A percentile compares a stretch with the other conserved stretches of the same genome.
phyloP scores from a whole-genome alignment of 2,888 invertebrate genomes.

The Pyrocoelia pectoralis region DNA sequence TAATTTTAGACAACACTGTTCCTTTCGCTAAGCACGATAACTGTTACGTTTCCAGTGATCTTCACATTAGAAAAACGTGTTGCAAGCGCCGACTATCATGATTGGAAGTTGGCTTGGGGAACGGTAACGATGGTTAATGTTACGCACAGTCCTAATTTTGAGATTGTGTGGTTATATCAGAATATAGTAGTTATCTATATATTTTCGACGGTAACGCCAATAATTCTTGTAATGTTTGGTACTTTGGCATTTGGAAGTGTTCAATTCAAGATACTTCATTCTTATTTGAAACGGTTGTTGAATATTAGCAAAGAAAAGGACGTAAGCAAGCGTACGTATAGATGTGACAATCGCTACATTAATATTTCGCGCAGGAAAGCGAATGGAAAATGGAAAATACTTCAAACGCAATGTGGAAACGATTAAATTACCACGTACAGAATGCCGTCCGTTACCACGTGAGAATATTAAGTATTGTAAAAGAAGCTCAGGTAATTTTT shows the following conservation, averaged over 20 bases:
- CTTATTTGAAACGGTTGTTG: not conserved
- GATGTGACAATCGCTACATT: not conserved
- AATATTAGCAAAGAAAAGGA: not conserved
- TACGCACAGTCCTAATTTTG: not conserved
- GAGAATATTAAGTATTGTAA: constrained; percentile 23
- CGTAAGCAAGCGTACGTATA: no score
- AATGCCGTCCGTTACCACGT: constrained; percentile 28
- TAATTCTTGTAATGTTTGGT: not conserved
- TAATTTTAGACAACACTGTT: not conserved
- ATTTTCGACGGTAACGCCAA: not conserved
- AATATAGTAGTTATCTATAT: not conserved
- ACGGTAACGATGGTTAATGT: not conserved
- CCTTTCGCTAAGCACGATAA: no score
- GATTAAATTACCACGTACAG: no score
- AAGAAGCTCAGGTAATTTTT: constrained; percentile 26
- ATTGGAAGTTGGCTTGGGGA: not conserved
- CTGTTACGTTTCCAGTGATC: not conserved
- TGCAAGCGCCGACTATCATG: not conserved
- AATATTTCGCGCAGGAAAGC: no score
- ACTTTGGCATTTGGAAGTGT: not conserved
- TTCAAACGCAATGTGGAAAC: no score
- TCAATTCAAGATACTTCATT: constrained; percentile 1
- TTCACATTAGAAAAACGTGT: not conserved
- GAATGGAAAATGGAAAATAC: no score
- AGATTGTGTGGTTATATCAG: not conserved